Percentiles rank a stretch among this genome's conserved stretches.
Conservation (phyloP, 2,888 invertebrate genomes). For the Monoplex corrugatus region DNA sequence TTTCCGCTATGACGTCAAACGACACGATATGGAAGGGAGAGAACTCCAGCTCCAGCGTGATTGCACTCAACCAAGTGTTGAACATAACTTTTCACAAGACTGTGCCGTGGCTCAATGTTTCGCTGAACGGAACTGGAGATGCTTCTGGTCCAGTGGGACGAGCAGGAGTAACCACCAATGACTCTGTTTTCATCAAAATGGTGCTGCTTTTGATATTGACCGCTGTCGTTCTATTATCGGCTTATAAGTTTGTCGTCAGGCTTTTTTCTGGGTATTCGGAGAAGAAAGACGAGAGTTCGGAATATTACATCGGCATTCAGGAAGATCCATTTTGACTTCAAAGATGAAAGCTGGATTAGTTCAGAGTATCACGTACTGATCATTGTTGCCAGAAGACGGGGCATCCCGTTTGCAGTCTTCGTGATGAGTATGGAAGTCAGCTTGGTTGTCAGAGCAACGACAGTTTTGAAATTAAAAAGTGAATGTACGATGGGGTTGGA, state of each 20-base stretch:
- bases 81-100: constrained; percentile 33
- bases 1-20: constrained; percentile 35
- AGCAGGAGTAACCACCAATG: not conserved
- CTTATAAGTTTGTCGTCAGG: constrained; percentile 57
- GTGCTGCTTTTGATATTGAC: constrained; percentile 54
- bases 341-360: too few species aligned
- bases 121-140: not conserved
- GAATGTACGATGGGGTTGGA: too few species aligned
- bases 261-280: constrained; percentile 57
- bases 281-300: constrained; percentile 56
- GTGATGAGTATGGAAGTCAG: too few species aligned
- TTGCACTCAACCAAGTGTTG: not conserved
- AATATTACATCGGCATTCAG: constrained; percentile 47
- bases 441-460: too few species aligned
- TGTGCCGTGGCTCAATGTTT: not conserved
- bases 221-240: constrained; percentile 54
- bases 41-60: not conserved
- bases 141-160: not conserved
- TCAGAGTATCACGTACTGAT: too few species aligned
- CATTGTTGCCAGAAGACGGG: too few species aligned
- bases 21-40: constrained; percentile 15
- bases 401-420: too few species aligned
- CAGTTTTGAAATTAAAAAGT: too few species aligned
- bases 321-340: too few species aligned
- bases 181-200: constrained; percentile 55